phyloP scores from a whole-genome alignment of 2,888 invertebrate species.

The Lithophane semibrunnea region DNA sequence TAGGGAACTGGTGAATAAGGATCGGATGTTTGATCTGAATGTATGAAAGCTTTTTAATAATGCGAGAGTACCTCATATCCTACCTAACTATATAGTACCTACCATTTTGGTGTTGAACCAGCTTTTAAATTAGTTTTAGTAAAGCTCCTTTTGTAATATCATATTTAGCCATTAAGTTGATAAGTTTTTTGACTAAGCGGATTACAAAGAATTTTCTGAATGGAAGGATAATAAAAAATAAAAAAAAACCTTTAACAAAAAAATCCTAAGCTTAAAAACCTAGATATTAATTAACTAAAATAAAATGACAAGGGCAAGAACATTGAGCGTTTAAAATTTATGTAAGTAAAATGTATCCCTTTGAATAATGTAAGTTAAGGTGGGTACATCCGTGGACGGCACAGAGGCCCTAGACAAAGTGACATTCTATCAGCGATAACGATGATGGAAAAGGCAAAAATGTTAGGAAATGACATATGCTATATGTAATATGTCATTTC shows the following conservation, averaged over 20 bases:
- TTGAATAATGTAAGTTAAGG: background rate
- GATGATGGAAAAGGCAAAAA: no score
- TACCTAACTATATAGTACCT: no score
- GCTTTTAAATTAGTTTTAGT: background rate
- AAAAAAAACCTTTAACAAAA: background rate
- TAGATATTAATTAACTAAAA: background rate
- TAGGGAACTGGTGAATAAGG: background rate
- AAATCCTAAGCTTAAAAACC: background rate
- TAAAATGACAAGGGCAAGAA: background rate
- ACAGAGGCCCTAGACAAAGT: no score
- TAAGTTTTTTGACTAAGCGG: background rate
- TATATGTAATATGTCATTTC: no score
- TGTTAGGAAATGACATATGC: no score
- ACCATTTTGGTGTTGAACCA: background rate
- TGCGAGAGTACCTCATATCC: no score
- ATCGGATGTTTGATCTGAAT: background rate
- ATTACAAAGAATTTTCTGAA: conserved; percentile 1
- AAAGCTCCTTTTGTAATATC: background rate
- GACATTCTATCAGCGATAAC: no score
- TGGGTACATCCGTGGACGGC: background rate
- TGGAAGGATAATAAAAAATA: background rate
- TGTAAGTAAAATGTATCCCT: background rate
- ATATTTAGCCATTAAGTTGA: background rate
- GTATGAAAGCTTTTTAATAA: background rate
- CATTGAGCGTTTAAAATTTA: background rate